These are phyloP conservation scores for Ormia ochracea DNA, from an alignment of 2,888 invertebrate species.

Conservation along the genomic window DNA sequence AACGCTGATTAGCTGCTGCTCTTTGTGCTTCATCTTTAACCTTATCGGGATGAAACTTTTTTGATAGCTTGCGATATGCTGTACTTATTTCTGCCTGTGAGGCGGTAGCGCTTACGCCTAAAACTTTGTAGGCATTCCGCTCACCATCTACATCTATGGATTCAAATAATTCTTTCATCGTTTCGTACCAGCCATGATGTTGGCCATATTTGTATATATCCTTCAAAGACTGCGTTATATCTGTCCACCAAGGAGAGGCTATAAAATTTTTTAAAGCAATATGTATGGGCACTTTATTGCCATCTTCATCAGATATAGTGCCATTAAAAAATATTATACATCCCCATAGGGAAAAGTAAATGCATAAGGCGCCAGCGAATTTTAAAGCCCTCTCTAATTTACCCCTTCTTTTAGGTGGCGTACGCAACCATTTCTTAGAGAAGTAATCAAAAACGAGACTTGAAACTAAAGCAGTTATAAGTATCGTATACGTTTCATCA, in stretches of 20 bases:
- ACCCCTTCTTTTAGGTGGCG: slow-evolving; percentile 78
- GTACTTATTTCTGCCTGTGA: slow-evolving; percentile 91
- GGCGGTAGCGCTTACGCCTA: slow-evolving; percentile 87
- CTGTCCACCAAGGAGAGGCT: slow-evolving; percentile 92
- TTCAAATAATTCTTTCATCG: slow-evolving; percentile 91
- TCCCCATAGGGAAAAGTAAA: slow-evolving; percentile 86
- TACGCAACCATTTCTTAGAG: slow-evolving; percentile 87
- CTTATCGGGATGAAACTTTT: slow-evolving; percentile 94
- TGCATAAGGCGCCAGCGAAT: slow-evolving; percentile 80
- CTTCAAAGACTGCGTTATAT: slow-evolving; percentile 84
- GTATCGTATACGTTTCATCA: slow-evolving; percentile 85
- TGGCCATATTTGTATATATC: slow-evolving; percentile 88
- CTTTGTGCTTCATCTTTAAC: slow-evolving; percentile 85
- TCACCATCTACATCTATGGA: slow-evolving; percentile 94
- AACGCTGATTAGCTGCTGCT: slow-evolving; percentile 86
- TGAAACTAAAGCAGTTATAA: slow-evolving; percentile 82
- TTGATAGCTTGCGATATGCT: slow-evolving; percentile 87
- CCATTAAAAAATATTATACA: slow-evolving; percentile 93
- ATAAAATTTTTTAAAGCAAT: slow-evolving; percentile 94
- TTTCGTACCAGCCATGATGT: slow-evolving; percentile 91
- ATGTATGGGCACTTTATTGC: slow-evolving; percentile 90
- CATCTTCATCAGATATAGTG: slow-evolving; percentile 88
- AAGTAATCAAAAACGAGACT: slow-evolving; percentile 85
- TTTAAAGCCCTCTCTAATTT: slow-evolving; percentile 79
- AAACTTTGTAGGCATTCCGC: slow-evolving; percentile 89